phyloP scores from a whole-genome alignment of 2,797 vertebrate species.

The Zonotrichia albicollis region DNA sequence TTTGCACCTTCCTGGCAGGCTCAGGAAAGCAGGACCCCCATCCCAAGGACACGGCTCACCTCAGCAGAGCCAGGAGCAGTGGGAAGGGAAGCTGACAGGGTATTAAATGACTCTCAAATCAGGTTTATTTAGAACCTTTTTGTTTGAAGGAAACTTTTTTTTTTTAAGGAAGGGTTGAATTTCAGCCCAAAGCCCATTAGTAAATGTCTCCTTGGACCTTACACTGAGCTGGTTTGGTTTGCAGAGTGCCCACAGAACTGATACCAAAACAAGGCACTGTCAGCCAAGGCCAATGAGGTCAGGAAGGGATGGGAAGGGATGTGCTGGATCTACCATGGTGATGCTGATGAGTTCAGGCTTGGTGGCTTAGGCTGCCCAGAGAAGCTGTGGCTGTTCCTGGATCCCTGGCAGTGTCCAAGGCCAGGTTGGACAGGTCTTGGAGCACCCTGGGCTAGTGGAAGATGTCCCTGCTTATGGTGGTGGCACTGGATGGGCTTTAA shows the following conservation, averaged over 20 bases:
- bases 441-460: rapidly evolving
- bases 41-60: rapidly evolving
- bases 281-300: not conserved
- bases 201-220: not conserved
- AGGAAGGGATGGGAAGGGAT: not conserved
- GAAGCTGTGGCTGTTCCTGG: not conserved
- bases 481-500: not conserved
- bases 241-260: not conserved
- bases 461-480: not conserved
- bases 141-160: not conserved
- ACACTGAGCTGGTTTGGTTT: not conserved
- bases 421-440: rapidly evolving
- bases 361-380: not conserved
- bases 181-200: not conserved
- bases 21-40: rapidly evolving
- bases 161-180: not conserved
- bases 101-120: not conserved
- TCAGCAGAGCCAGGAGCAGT: not conserved
- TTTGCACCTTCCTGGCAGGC: not conserved
- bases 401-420: not conserved
- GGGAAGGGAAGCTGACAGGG: not conserved
- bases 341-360: not conserved
- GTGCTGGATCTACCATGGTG: rapidly evolving
- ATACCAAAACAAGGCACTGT: not conserved
- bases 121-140: not conserved